Conservation (phyloP, 2,888 invertebrate species). For the Plagiodera versicolora region DNA sequence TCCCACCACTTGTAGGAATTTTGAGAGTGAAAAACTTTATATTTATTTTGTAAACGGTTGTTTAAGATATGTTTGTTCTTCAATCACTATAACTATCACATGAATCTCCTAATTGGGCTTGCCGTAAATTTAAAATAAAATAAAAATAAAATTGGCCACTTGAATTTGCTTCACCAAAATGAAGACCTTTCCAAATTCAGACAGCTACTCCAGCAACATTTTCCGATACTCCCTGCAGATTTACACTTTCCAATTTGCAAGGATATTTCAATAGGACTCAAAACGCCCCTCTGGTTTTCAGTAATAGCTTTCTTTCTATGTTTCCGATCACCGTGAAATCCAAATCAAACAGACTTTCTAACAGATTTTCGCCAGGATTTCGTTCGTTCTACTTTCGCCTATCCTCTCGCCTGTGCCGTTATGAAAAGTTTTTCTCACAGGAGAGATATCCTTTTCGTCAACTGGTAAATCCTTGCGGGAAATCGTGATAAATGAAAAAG, state of each 20-base stretch:
- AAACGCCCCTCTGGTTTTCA: not conserved
- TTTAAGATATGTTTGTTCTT: no score
- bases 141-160: no score
- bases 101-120: no score
- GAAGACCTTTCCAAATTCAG: no score
- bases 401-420: conserved; percentile 5
- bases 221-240: not conserved
- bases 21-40: no score
- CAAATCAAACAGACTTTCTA: not conserved
- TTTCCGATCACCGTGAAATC: not conserved
- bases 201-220: not conserved
- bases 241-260: not conserved
- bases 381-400: not conserved
- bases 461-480: conserved; percentile 16
- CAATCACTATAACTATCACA: no score
- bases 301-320: conserved; percentile 1
- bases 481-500: conserved; percentile 21
- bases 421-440: conserved; percentile 11
- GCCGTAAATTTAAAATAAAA: no score
- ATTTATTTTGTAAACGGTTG: no score
- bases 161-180: no score
- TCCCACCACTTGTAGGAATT: no score
- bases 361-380: not conserved
- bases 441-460: conserved; percentile 18
- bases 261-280: not conserved